Evolutionary conservation across 2,888 invertebrate genomes (phyloP), one percentile per base, ranked within the genome.

Genomic region (Fragum sueziense): DNA sequence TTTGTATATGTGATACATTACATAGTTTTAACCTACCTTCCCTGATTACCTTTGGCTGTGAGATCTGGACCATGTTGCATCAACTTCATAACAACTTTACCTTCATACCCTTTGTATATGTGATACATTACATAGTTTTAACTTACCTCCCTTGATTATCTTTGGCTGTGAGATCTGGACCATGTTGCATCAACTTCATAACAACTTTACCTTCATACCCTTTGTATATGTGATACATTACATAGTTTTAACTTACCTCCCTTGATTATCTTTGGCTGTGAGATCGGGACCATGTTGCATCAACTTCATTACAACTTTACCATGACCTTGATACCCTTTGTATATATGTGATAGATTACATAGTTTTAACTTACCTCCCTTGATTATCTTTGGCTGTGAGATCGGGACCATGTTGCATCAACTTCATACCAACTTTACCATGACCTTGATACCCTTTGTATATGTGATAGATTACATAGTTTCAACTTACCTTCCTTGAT

Each of bases 191-290:
- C 52, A 92, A 80, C 62, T 87, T 89, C 89, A 91, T 89, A 17
- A 92, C 89, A n/a, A 91, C 91, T 76, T 91, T 91, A 6, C 91
- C 92, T n/a, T n/a, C n/a, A n/a, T n/a, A n/a, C n/a, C n/a, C n/a
- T n/a, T n/a, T n/a, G n/a, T n/a, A n/a, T n/a, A n/a, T n/a, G n/a
- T n/a, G n/a, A n/a, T n/a, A n/a, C n/a, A n/a, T n/a, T n/a, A n/a
- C n/a, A n/a, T n/a, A n/a, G n/a, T n/a, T n/a, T n/a, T n/a, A n/a
- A n/a, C n/a, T n/a, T n/a, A n/a, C n/a, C n/a, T n/a, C n/a, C n/a
- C n/a, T n/a, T n/a, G n/a, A n/a, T n/a, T n/a, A n/a, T n/a, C n/a
- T n/a, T n/a, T n/a, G n/a, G n/a, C n/a, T n/a, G n/a, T n/a, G n/a
- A n/a, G n/a, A n/a, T n/a, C n/a, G n/a, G n/a, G n/a, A n/a, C n/a